These are phyloP conservation scores for Anguilla obscura DNA, from an alignment of 2,797 vertebrate species.

Conservation along the genomic window DNA sequence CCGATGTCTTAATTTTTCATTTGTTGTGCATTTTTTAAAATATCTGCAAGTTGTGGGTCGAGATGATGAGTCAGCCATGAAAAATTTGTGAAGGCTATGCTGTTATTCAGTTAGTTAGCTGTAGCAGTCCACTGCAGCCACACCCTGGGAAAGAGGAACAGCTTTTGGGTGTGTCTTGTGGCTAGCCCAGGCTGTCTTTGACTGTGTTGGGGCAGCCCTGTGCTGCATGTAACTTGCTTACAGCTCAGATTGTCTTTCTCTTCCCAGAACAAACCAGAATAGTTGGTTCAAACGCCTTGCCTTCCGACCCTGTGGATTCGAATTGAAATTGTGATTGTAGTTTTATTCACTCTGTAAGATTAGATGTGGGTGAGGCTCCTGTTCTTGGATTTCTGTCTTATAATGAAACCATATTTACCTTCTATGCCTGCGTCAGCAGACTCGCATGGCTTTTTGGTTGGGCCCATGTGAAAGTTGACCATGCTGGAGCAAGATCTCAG, in stretches of 20 bases:
- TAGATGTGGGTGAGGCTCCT: background rate
- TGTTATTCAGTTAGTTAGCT: background rate
- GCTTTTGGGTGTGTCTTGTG: conserved; percentile 12
- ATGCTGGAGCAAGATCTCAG: background rate
- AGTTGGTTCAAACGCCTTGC: background rate
- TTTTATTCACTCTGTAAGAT: background rate
- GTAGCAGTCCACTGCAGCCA: background rate
- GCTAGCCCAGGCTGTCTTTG: conserved; percentile 7
- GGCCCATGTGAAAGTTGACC: conserved; percentile 32
- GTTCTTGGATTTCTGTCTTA: background rate
- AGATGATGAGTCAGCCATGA: background rate
- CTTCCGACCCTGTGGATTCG: background rate
- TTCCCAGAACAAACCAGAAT: background rate
- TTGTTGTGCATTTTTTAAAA: background rate
- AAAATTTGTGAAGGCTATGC: background rate
- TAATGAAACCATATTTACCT: background rate
- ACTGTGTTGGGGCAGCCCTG: background rate
- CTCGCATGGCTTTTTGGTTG: conserved; percentile 34
- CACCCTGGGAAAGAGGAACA: background rate
- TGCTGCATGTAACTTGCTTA: background rate
- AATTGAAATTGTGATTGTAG: background rate
- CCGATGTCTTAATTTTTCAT: background rate
- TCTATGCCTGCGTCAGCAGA: conserved; percentile 26
- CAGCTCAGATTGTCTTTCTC: background rate
- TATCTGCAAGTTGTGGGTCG: background rate